Conservation (phyloP, 2,113 vertebrate species). For the Pseudolaguvia tuberculata region DNA sequence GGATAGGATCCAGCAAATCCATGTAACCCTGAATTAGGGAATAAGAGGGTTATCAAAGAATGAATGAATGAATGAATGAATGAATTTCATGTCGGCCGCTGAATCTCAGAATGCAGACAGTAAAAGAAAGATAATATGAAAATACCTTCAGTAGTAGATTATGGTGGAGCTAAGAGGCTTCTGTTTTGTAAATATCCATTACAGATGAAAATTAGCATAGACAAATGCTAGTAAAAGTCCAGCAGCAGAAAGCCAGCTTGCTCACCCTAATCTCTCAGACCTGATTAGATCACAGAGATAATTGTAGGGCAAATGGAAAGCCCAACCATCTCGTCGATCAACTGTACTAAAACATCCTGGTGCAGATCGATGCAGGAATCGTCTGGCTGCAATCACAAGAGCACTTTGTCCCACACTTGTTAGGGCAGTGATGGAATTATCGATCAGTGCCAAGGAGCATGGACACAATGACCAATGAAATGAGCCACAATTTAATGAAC, state of each 20-base stretch:
- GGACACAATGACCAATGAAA: conserved; percentile 22
- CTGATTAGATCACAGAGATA: conserved; percentile 31
- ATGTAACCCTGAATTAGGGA: too few relatives aligned
- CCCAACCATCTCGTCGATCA: conserved; percentile 39
- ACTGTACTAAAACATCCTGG: conserved; percentile 41
- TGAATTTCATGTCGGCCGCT: conserved; percentile 60
- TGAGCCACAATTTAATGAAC: conserved; percentile 27
- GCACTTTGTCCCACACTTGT: conserved; percentile 48
- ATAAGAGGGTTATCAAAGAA: too few relatives aligned
- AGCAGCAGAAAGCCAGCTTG: not conserved
- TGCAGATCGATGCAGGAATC: conserved; percentile 32
- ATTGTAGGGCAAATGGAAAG: conserved; percentile 36
- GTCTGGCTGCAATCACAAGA: conserved; percentile 41
- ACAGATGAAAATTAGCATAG: conserved; percentile 43
- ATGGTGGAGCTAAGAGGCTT: too few relatives aligned
- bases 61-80: too few relatives aligned
- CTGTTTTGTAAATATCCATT: conserved; percentile 64
- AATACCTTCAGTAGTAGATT: conserved; percentile 42
- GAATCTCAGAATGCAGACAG: conserved; percentile 15
- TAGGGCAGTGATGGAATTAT: conserved; percentile 39
- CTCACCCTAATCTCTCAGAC: conserved; percentile 23
- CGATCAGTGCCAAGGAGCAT: conserved; percentile 23
- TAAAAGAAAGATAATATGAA: conserved; percentile 51
- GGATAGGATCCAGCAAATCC: too few relatives aligned
- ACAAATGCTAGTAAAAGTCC: not conserved